Evolutionary conservation across 35 echinoderm and acorn worm genomes (phyloP), one percentile per base, ranked within the genome.

Genomic region (Acanthaster planci): DNA sequence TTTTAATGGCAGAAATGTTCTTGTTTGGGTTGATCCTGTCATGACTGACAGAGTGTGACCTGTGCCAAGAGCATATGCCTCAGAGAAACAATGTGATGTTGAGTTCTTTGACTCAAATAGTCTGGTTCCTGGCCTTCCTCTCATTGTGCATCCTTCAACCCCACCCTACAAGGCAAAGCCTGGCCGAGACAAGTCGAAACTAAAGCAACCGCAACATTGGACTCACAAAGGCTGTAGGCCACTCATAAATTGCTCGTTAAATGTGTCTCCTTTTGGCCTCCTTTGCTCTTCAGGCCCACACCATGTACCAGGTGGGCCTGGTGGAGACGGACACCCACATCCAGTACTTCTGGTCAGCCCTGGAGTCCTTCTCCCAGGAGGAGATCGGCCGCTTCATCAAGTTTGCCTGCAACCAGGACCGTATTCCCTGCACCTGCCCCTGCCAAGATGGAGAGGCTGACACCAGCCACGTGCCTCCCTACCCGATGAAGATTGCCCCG

Each of bases 401-500:
- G 86, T 93, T 93, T 89, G 92, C 92, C 23, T 93, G 92, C 39
- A 93, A 93, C 51, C 92, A 93, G 81, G 86, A 93, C 37, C 80
- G 92, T 7, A 93, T 93, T 52, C 92, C 92, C 0, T 89, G 92
- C 44, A 89, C 92, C 22, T 93, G 92, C 79, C 92, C 92, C 1
- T 93, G 92, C 67, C 80, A 78, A 54, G 86, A 93, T 50, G 92
- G 92, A 34, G 68, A 76, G 16, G 81, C 75, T 0, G 92, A 93
- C 34, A 83, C 92, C 16, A 77, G 81, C 35, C 92, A 93, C 37
- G 92, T 93, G 17, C 92, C 92, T 19, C 92, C 92, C 7, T 93
- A 93, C 47, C 92, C 92, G 17, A 93, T 93, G 92, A 93, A 93
- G 82, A 93, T 93, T 18, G 92, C 92, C 7, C 92, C 92, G 2